phyloP scores from a whole-genome alignment of 2,113 vertebrate genomes.

The Zapornia atra region DNA sequence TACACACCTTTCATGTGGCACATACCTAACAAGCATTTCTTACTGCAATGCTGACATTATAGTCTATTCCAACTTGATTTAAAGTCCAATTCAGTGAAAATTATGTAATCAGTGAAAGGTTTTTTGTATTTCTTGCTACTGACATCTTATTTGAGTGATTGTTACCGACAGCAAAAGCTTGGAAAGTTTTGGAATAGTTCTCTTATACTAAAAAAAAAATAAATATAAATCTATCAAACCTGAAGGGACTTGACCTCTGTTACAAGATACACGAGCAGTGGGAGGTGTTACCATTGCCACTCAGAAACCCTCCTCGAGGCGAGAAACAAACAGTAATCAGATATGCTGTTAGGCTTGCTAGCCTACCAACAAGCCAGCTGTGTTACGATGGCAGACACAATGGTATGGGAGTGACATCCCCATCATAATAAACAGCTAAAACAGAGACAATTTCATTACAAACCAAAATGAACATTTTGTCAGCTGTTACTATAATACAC shows the following conservation, averaged over 20 bases:
- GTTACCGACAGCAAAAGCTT: background rate
- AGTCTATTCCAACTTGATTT: background rate
- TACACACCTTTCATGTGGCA: background rate
- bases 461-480: slow-evolving; percentile 56
- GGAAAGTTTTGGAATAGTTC: background rate
- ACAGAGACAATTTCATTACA: slow-evolving; percentile 45
- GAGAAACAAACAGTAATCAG: background rate
- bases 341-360: background rate
- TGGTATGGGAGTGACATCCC: slow-evolving; percentile 14
- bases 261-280: background rate
- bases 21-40: background rate
- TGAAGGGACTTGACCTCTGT: background rate
- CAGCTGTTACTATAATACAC: slow-evolving; percentile 54
- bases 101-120: background rate
- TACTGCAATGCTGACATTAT: background rate
- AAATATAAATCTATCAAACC: background rate
- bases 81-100: background rate
- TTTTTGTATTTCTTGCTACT: background rate
- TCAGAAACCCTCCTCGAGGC: background rate
- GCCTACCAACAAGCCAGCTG: slow-evolving; percentile 44
- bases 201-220: background rate
- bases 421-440: slow-evolving; percentile 47
- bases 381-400: slow-evolving; percentile 27
- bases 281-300: background rate
- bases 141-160: background rate